A percentile compares a stretch with the other conserved stretches of the same genome.
phyloP scores from a whole-genome alignment of 2,113 vertebrate species.

The Psophia crepitans region DNA sequence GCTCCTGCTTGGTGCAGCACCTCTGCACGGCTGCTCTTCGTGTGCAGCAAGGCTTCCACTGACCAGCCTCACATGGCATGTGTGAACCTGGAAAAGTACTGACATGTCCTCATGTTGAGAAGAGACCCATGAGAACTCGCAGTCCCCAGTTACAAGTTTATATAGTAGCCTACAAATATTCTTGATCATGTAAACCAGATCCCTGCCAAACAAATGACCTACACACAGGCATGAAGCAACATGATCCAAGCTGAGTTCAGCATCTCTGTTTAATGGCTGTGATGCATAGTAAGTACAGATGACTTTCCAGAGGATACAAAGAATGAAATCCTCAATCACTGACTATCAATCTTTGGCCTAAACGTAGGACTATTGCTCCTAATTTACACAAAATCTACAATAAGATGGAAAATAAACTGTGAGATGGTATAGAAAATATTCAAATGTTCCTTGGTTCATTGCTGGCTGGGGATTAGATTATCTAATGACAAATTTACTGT shows the following conservation, averaged over 20 bases:
- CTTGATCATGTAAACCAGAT: background rate
- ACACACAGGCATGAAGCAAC: background rate
- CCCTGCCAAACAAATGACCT: background rate
- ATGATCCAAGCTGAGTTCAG: background rate
- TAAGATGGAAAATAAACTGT: background rate
- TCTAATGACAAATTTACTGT: background rate
- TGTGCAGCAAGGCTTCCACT: background rate
- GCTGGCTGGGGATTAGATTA: background rate
- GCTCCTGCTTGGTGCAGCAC: accelerated
- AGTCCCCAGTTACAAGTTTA: background rate
- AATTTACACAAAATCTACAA: background rate
- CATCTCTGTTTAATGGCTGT: background rate
- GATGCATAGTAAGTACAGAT: background rate
- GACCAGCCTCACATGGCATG: accelerated
- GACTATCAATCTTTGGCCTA: background rate
- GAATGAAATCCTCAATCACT: background rate
- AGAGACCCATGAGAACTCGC: background rate
- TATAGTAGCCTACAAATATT: background rate
- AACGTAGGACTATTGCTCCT: accelerated
- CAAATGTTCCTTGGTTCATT: background rate
- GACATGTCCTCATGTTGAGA: accelerated
- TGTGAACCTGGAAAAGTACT: background rate
- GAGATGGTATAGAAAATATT: background rate
- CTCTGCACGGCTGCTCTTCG: background rate
- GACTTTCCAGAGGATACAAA: background rate